These are phyloP conservation scores for Drosophila lini DNA, from an alignment of 1,140 invertebrate species.

Conservation along the genomic window DNA sequence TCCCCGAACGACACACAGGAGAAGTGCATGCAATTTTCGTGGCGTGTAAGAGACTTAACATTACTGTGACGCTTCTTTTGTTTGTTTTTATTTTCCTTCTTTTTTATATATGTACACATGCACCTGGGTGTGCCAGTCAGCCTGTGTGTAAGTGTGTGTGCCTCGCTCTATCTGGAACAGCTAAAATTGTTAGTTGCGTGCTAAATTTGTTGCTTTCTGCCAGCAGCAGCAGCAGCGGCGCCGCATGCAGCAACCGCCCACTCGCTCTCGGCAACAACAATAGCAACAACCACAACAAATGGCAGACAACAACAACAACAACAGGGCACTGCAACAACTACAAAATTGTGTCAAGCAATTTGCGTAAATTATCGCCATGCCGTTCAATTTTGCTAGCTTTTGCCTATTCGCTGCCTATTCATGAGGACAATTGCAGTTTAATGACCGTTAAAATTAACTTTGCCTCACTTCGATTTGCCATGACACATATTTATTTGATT, in stretches of 20 bases:
- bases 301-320: constrained; percentile 23
- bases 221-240: constrained; percentile 26
- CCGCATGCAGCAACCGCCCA: constrained; percentile 54
- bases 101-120: constrained; percentile 15
- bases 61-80: constrained; percentile 40
- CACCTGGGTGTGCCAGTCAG: constrained; percentile 52
- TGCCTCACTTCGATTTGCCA: constrained; percentile 49
- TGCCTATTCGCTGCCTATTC: constrained; percentile 36
- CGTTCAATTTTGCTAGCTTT: constrained; percentile 28
- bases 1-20: neutral
- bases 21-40: constrained; percentile 27
- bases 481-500: constrained; percentile 44
- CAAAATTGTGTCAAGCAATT: constrained; percentile 82
- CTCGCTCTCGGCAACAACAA: constrained; percentile 30
- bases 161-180: constrained; percentile 66
- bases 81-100: constrained; percentile 19
- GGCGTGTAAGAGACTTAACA: constrained; percentile 13
- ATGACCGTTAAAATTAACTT: constrained; percentile 67
- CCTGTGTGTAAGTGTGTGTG: constrained; percentile 24
- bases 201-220: constrained; percentile 64
- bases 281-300: constrained; percentile 20
- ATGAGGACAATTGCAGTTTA: constrained; percentile 71
- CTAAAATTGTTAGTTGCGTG: constrained; percentile 83
- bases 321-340: constrained; percentile 28
- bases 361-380: constrained; percentile 76